Conservation (phyloP, 2,888 invertebrate genomes). For the Asteroscopus sphinx region DNA sequence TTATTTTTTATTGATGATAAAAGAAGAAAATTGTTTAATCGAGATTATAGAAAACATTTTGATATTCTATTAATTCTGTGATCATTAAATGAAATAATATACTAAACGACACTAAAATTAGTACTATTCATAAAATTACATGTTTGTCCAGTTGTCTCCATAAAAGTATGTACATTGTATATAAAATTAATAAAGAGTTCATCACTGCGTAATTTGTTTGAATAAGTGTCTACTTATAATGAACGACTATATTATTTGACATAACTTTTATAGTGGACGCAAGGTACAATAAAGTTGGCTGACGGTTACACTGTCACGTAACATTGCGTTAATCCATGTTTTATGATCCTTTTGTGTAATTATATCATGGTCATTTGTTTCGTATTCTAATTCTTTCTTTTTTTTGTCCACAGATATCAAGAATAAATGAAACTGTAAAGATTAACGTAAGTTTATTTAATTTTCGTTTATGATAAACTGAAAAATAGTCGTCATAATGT, state of each 20-base stretch:
- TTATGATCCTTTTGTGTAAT: neutral
- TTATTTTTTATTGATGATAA: too few relatives aligned
- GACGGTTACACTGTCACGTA: constrained; percentile 21
- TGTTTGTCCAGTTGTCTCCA: neutral
- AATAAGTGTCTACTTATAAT: neutral
- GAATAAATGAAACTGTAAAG: too few relatives aligned
- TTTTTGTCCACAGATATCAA: too few relatives aligned
- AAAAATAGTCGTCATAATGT: too few relatives aligned
- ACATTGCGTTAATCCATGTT: neutral
- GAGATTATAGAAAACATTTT: too few relatives aligned
- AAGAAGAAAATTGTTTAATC: too few relatives aligned
- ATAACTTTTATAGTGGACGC: constrained; percentile 3
- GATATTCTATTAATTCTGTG: too few relatives aligned
- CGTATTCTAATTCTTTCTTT: too few relatives aligned
- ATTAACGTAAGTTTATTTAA: too few relatives aligned
- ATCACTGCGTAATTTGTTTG: neutral
- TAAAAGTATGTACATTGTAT: neutral
- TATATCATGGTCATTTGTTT: too few relatives aligned
- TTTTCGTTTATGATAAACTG: too few relatives aligned
- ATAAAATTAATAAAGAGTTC: neutral
- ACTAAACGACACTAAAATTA: neutral
- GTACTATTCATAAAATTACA: neutral
- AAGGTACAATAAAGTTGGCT: constrained; percentile 1
- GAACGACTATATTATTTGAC: neutral
- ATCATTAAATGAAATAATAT: too few relatives aligned